phyloP scores from a whole-genome alignment of 2,888 invertebrate genomes.

The Teleiodes luculella region DNA sequence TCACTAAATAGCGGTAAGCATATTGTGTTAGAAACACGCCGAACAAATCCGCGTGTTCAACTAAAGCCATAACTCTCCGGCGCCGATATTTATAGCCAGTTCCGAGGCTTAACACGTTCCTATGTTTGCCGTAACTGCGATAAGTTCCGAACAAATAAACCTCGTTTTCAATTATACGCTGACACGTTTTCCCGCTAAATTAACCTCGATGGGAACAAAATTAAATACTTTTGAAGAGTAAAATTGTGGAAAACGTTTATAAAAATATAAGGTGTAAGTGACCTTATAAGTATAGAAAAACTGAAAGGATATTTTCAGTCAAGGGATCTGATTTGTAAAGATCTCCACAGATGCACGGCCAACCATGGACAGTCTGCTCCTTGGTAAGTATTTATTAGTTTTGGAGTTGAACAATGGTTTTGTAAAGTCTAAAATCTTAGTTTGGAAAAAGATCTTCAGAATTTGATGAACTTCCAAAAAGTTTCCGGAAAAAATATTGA shows the following conservation, averaged over 20 bases:
- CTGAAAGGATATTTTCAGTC: no score
- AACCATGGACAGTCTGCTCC: no score
- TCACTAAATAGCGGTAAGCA: not conserved
- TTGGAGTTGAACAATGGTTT: no score
- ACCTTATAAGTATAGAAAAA: no score
- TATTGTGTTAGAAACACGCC: conserved; percentile 34
- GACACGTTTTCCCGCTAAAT: not conserved
- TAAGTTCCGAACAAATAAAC: conserved; percentile 48
- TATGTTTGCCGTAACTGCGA: conserved; percentile 47
- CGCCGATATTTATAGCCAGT: conserved; percentile 62
- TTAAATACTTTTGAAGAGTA: conserved; percentile 18
- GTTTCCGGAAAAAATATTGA: no score
- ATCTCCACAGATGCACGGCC: no score
- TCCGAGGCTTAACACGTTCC: conserved; percentile 56
- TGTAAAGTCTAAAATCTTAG: no score
- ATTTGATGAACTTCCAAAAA: no score
- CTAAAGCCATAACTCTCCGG: conserved; percentile 54
- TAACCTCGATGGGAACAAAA: not conserved
- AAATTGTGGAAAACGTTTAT: not conserved
- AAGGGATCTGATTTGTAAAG: no score
- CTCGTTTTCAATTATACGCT: conserved; percentile 26
- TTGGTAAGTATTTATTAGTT: no score
- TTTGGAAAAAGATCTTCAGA: no score
- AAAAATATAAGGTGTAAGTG: no score
- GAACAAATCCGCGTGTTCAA: conserved; percentile 45